Conservation (phyloP, 2,113 vertebrate genomes). For the Camelus dromedarius region DNA sequence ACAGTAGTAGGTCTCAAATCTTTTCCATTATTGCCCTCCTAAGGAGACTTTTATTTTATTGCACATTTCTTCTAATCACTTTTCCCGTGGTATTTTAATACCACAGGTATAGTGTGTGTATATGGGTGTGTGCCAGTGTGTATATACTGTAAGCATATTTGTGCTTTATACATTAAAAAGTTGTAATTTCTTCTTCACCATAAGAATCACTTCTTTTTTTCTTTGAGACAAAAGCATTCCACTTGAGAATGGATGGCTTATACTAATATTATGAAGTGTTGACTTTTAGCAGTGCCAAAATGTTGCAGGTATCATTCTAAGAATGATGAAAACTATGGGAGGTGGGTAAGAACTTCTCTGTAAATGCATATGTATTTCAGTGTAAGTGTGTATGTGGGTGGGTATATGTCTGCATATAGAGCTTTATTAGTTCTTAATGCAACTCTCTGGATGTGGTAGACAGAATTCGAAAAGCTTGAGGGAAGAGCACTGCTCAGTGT, state of each 20-base stretch:
- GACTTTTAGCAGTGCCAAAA: neutral
- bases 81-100: neutral
- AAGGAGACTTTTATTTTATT: neutral
- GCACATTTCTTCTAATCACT: neutral
- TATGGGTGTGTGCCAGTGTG: neutral
- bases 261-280: neutral
- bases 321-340: neutral
- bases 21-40: neutral
- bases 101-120: neutral
- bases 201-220: neutral
- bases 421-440: neutral
- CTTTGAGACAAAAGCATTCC: neutral
- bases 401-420: neutral
- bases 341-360: neutral
- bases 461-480: neutral
- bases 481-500: neutral
- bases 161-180: neutral
- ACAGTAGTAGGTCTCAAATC: neutral
- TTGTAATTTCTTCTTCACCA: neutral
- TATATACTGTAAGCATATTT: neutral
- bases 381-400: neutral
- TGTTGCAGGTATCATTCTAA: neutral
- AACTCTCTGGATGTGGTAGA: neutral
- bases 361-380: neutral
- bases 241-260: neutral